A percentile compares a stretch with the other conserved stretches of the same genome.
Evolutionary conservation across 2,888 invertebrate species (phyloP).

Genomic region (Drymonia ruficornis): DNA sequence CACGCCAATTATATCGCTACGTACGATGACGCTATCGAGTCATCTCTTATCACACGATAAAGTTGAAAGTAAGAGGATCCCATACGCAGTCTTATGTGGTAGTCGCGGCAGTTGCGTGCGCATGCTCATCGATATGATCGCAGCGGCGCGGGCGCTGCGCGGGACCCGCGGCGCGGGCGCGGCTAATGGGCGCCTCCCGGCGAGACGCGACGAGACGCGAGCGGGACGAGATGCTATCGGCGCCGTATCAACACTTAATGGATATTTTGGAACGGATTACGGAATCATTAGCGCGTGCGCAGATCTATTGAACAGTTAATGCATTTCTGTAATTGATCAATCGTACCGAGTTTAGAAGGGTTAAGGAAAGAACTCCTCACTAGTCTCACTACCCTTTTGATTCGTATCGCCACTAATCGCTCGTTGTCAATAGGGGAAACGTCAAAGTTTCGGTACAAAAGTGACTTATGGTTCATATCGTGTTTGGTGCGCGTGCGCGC

Average conservation of each 20-base stretch:
- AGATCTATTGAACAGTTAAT: constrained; percentile 13
- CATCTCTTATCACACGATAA: constrained; percentile 1
- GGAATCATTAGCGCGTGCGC: constrained; percentile 18
- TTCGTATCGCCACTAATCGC: not conserved
- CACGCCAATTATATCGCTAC: not conserved
- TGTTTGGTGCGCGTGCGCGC: no score
- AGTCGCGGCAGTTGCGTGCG: constrained; percentile 2
- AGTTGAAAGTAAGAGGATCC: not conserved
- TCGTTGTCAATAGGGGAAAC: not conserved
- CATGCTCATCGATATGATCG: constrained; percentile 6
- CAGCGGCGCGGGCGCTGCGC: not conserved
- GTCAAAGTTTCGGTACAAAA: not conserved
- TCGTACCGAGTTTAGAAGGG: not conserved
- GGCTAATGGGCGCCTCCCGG: constrained; percentile 1
- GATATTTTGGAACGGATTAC: constrained; percentile 24
- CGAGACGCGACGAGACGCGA: constrained; percentile 7
- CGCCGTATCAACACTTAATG: constrained; percentile 15
- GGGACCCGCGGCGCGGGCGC: not conserved
- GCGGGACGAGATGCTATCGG: constrained; percentile 19
- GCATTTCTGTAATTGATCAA: constrained; percentile 5
- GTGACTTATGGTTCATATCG: not conserved
- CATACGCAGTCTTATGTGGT: not conserved
- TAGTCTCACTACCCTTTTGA: no score
- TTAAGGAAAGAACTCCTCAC: not conserved
- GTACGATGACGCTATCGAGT: not conserved